Conservation (phyloP, 2,797 vertebrate species). For the Rhynchotus rufescens region DNA sequence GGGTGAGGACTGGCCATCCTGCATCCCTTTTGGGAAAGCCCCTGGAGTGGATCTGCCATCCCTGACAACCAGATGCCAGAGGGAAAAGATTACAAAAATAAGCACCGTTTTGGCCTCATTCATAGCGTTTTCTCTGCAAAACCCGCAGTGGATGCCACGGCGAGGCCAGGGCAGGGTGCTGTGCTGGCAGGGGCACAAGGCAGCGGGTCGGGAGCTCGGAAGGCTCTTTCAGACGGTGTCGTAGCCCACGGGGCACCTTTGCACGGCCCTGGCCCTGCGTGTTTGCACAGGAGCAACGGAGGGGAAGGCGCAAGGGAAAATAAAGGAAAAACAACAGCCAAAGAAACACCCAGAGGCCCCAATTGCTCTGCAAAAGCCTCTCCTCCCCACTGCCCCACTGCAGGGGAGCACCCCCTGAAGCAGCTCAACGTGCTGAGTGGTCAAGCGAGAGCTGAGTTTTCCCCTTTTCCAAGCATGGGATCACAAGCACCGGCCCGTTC, state of each 20-base stretch:
- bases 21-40: neutral
- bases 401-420: neutral
- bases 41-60: neutral
- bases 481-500: neutral
- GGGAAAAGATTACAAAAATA: too few relatives aligned
- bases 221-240: neutral
- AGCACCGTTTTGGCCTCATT: neutral
- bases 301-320: too few relatives aligned
- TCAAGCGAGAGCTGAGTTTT: neutral
- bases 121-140: neutral
- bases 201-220: neutral
- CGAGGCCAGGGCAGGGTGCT: neutral
- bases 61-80: neutral
- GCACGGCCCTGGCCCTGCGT: neutral
- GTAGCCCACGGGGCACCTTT: neutral
- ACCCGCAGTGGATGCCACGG: neutral
- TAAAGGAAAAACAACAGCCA: neutral
- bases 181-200: neutral
- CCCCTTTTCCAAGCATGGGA: neutral
- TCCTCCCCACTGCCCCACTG: fast-evolving
- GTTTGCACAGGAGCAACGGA: neutral
- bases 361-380: neutral
- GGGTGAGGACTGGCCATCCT: neutral
- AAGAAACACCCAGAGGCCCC: neutral
- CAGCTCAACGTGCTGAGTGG: fast-evolving